Evolutionary conservation across 2,113 vertebrate species (phyloP).

Genomic region (Australoheros scitulus): DNA sequence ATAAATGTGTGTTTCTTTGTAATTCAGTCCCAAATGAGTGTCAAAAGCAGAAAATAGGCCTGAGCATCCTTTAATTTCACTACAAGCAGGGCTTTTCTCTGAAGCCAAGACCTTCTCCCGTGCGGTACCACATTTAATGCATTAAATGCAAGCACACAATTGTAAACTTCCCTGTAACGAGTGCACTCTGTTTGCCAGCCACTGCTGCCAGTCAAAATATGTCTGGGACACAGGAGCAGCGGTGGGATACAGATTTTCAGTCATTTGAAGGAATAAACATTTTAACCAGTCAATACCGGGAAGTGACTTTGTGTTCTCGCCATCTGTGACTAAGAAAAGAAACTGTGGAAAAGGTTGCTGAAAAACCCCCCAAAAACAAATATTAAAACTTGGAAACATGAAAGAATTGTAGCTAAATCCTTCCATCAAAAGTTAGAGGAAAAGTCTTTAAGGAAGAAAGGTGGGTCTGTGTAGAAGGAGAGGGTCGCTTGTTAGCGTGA

Average conservation of each 20-base stretch:
- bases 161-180: conserved; percentile 37
- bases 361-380: neutral
- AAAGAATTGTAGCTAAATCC: conserved; percentile 39
- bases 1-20: neutral
- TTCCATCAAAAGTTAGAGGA: neutral
- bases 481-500: conserved; percentile 38
- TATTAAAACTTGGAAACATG: conserved; percentile 44
- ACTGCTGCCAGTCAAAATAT: conserved; percentile 47
- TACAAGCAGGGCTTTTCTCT: conserved; percentile 16
- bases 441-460: conserved; percentile 14
- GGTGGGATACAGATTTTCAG: conserved; percentile 34
- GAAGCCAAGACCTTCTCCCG: neutral
- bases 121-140: conserved; percentile 13
- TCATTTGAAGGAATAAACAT: conserved; percentile 62
- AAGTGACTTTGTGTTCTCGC: conserved; percentile 4
- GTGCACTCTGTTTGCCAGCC: conserved; percentile 30
- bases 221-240: conserved; percentile 23
- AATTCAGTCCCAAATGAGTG: conserved; percentile 13
- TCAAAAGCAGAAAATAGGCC: neutral
- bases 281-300: conserved; percentile 51
- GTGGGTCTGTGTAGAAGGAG: conserved; percentile 26
- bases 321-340: conserved; percentile 32
- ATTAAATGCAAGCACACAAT: conserved; percentile 46
- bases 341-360: conserved; percentile 38
- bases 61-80: conserved; percentile 4